Conservation (phyloP, 2,113 vertebrate species). For the Emydocephalus ijimae region DNA sequence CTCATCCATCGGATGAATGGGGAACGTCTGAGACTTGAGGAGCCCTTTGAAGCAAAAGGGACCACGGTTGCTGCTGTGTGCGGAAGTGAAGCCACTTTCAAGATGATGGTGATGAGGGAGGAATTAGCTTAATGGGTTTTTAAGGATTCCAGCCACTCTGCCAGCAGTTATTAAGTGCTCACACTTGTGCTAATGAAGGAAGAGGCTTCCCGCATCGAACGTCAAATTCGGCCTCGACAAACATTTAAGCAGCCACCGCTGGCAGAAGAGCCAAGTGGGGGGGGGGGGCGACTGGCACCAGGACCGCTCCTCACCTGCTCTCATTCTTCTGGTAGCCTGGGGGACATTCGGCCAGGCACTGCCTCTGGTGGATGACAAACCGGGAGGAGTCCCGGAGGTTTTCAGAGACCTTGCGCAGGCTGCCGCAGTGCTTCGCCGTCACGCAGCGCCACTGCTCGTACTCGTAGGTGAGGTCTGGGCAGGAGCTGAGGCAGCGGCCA, state of each 20-base stretch:
- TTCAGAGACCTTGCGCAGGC: conserved; percentile 67
- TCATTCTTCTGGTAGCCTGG: conserved; percentile 70
- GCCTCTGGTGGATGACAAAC: conserved; percentile 71
- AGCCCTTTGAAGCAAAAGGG: not conserved
- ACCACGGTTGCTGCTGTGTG: not conserved
- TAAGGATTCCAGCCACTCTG: not conserved
- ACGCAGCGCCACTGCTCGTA: conserved; percentile 78
- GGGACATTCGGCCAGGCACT: conserved; percentile 72
- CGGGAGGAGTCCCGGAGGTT: conserved; percentile 62
- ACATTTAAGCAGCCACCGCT: accelerated
- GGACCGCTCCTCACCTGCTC: conserved; percentile 65
- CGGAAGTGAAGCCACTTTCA: not conserved
- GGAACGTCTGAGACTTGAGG: not conserved
- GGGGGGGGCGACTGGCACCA: not conserved
- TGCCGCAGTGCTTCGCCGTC: conserved; percentile 69
- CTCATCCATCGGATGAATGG: not conserved
- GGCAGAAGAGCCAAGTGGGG: not conserved
- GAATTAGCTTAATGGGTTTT: not conserved
- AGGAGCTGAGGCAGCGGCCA: conserved; percentile 67
- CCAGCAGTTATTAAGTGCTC: not conserved
- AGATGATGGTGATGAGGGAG: not conserved
- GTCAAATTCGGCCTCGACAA: not conserved
- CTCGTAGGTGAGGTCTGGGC: conserved; percentile 71
- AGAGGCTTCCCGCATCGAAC: not conserved
- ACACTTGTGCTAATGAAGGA: not conserved